A percentile compares a stretch with the other conserved stretches of the same genome.
These are phyloP conservation scores for Anisognathus igniventris DNA, from an alignment of 2,797 vertebrate genomes.

Conservation along the genomic window DNA sequence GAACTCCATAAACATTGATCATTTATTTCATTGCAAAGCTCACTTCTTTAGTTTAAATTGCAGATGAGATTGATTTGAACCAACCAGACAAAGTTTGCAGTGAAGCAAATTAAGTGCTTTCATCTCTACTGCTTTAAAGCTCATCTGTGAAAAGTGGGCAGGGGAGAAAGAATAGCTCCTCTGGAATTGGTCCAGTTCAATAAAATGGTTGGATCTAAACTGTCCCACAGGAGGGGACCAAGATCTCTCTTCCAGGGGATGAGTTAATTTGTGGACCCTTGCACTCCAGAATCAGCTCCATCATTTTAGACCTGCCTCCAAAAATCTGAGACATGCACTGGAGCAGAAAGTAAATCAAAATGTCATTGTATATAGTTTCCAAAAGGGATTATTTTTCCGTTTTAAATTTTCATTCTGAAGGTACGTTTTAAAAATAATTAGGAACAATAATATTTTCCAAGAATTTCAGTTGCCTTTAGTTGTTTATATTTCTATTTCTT, in stretches of 20 bases:
- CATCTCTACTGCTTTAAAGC: not conserved
- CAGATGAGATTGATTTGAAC: conserved; percentile 16
- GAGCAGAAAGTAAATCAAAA: not conserved
- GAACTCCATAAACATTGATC: not conserved
- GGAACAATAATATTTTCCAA: not conserved
- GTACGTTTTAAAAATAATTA: not conserved
- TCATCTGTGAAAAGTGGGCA: not conserved
- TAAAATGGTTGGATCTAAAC: not conserved
- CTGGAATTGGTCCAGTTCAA: not conserved
- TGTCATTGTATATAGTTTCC: not conserved
- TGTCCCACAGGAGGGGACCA: not conserved
- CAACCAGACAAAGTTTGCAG: not conserved
- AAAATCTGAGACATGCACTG: not conserved
- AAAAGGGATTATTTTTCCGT: not conserved
- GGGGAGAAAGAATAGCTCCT: not conserved
- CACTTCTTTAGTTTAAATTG: not conserved
- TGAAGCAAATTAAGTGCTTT: not conserved
- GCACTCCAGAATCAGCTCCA: not conserved
- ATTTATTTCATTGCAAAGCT: not conserved
- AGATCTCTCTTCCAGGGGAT: not conserved
- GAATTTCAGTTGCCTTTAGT: not conserved
- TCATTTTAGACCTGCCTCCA: not conserved
- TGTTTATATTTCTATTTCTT: not conserved
- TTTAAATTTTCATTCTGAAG: not conserved
- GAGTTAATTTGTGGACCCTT: not conserved